phyloP scores from a whole-genome alignment of 1,140 invertebrate species.

The Sarcophaga peregrina region DNA sequence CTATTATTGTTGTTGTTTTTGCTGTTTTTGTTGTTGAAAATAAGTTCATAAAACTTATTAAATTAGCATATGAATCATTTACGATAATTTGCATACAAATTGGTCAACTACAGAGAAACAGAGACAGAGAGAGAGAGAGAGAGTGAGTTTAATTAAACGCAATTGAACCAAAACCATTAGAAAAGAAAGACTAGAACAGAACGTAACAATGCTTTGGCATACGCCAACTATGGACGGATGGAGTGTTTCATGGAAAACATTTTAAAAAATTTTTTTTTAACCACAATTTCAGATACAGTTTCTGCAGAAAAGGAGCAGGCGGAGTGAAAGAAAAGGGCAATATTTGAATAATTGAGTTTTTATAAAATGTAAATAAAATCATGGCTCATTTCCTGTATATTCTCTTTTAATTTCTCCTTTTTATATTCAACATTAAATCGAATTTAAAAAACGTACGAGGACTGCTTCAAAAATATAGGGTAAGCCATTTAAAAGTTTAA shows the following conservation, averaged over 20 bases:
- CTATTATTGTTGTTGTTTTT: too few species aligned
- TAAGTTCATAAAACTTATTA: constrained; percentile 39
- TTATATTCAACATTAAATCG: too few species aligned
- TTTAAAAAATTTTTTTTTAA: neutral
- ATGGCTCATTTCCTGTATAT: neutral
- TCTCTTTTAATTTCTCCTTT: too few species aligned
- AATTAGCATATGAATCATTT: constrained; percentile 46
- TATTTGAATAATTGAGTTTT: neutral
- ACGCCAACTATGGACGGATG: too few species aligned
- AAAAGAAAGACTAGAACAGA: neutral
- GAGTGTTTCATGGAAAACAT: neutral
- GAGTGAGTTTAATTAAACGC: constrained; percentile 42
- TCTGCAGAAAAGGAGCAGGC: neutral
- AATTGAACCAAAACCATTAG: constrained; percentile 29
- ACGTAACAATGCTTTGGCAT: neutral
- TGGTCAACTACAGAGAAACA: neutral
- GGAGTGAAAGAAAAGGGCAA: neutral
- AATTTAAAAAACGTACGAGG: too few species aligned
- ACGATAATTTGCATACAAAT: constrained; percentile 38
- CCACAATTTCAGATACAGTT: too few species aligned
- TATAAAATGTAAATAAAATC: neutral
- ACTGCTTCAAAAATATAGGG: too few species aligned
- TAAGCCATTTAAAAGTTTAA: too few species aligned
- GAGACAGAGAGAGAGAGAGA: too few species aligned
- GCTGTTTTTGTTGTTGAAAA: neutral